Evolutionary conservation across 2,888 invertebrate genomes (phyloP).

Genomic region (Nomada goodeniana): DNA sequence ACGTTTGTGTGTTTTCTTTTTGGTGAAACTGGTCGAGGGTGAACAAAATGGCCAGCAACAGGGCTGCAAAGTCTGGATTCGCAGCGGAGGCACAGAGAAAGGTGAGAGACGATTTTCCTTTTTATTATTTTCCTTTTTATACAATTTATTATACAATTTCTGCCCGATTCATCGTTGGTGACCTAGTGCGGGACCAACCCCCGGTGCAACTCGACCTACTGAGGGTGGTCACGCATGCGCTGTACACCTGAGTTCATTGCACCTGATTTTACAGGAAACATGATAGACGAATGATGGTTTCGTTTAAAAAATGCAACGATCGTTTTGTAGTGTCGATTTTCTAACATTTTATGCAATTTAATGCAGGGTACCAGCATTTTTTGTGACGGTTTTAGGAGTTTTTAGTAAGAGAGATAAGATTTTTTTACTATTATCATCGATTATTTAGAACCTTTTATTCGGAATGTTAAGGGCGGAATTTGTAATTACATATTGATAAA

Average conservation of each 20-base stretch:
- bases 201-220: conserved; percentile 48
- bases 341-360: background rate
- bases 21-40: conserved; percentile 25
- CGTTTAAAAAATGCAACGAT: background rate
- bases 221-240: conserved; percentile 57
- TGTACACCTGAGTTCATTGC: conserved; percentile 13
- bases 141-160: background rate
- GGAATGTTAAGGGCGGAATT: background rate
- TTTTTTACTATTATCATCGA: background rate
- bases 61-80: conserved; percentile 96
- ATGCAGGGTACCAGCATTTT: background rate
- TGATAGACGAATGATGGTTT: background rate
- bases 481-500: background rate
- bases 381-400: background rate
- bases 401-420: background rate
- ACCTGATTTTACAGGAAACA: conserved; percentile 15
- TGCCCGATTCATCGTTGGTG: conserved; percentile 60
- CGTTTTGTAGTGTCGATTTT: background rate
- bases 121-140: background rate
- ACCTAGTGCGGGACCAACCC: conserved; percentile 71
- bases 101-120: conserved; percentile 86
- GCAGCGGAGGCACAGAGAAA: conserved; percentile 98
- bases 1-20: conserved; percentile 21
- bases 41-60: conserved; percentile 89
- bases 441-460: background rate